phyloP scores from a whole-genome alignment of 2,888 invertebrate species.

The Lasiommata megera region DNA sequence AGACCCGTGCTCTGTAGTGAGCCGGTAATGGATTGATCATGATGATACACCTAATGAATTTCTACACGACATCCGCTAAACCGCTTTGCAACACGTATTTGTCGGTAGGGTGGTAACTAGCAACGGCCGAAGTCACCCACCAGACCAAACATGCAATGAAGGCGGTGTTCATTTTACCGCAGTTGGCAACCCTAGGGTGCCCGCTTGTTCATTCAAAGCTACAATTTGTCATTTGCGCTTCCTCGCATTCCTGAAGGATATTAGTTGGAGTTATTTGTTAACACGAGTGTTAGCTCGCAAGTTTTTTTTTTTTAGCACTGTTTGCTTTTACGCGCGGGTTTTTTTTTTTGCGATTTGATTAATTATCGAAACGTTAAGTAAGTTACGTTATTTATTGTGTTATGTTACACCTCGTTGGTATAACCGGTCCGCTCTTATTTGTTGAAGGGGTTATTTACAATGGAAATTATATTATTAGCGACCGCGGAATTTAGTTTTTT shows the following conservation, averaged over 20 bases:
- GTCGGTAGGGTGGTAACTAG: too few species aligned
- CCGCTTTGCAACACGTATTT: too few species aligned
- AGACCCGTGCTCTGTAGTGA: too few species aligned
- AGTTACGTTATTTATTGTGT: not conserved
- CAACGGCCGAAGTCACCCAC: too few species aligned
- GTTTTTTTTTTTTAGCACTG: slow-evolving; percentile 13
- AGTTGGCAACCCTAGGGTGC: not conserved
- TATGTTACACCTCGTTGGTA: slow-evolving; percentile 10
- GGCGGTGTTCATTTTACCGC: not conserved
- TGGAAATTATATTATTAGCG: not conserved
- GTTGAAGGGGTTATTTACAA: not conserved
- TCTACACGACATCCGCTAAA: too few species aligned
- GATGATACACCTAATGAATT: too few species aligned
- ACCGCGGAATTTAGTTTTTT: slow-evolving; percentile 6
- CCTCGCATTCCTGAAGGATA: slow-evolving; percentile 35
- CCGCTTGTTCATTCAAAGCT: slow-evolving; percentile 23
- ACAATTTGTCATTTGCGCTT: slow-evolving; percentile 37
- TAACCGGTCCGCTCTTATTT: slow-evolving; percentile 6
- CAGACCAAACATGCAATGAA: too few species aligned
- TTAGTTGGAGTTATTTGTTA: slow-evolving; percentile 31
- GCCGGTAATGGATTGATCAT: too few species aligned
- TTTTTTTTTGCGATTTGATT: slow-evolving; percentile 20
- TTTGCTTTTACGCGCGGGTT: slow-evolving; percentile 24
- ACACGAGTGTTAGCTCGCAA: slow-evolving; percentile 23
- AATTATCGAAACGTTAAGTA: slow-evolving; percentile 17